Base-by-base conservation (phyloP, 1,140 invertebrate species). In the Zophobas atratus region DNA sequence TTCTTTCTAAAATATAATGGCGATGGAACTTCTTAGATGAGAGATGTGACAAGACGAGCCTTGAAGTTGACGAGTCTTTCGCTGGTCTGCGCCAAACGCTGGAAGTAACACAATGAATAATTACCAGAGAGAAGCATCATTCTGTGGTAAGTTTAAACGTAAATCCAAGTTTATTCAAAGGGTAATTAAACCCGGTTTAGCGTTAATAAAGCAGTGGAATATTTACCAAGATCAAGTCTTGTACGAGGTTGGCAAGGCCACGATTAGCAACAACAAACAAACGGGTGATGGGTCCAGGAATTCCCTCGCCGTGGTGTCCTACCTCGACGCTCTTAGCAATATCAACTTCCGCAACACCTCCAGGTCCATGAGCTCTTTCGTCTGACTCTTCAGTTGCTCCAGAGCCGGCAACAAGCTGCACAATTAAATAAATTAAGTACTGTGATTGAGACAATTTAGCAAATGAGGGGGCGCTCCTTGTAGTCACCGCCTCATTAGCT, bases 21-120 rank as follows among this genome's bases (percentile, higher is more conserved):
- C 77, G 79, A 76, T 76, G 56, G 49, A 76, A 70, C 60, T 76
- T 82, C 72, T 90, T 95, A 95, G 86, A 96, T 95, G 86, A 95
- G 92, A 76, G 94, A 93, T 84, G 94, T 96, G 87, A 96, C 94
- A 80, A 96, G 89, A 90, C 94, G 92, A 83, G 94, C 94, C 88
- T 95, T 96, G 92, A 95, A 96, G 92, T 95, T 95, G 83, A 96
- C 94, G 88, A 96, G 93, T 86, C 94, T 92, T 87, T 96, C 94
- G 86, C 94, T 95, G 81, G 94, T 95, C 85, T 94, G 94, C 53
- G 94, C 94, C 84, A 95, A 89, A 84, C 94, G 93, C 90, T 94
- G 88, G 3, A 89, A 90, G 83, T 80, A 80, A 84, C 84, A 81
- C 79, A 57, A 5, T 39, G 46, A 56, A 74, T 8, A 35, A 74